Evolutionary conservation across 2,797 vertebrate species (phyloP), one percentile per base, ranked within the genome.

Genomic region (Ptychobarbus kaznakovi): DNA sequence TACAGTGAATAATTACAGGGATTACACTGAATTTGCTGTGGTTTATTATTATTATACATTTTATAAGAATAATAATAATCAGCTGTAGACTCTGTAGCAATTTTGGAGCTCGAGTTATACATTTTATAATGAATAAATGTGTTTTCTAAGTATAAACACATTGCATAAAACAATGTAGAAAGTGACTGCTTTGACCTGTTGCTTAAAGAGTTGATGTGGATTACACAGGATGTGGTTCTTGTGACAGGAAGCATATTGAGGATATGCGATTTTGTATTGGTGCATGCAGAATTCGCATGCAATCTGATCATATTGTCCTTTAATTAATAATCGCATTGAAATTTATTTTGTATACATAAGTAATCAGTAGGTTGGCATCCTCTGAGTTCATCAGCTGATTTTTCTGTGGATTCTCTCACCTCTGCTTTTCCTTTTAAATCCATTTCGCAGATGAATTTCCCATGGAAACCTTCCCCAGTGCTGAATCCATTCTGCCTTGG

Each of bases 191-290:
- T 84, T 68, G 65, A 84, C 20, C 28, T 25, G 32, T 20, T 68
- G 6, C 49, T 20, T 0, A 7, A 56, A 46, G 7, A 13, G 3
- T 66, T 40, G 1, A 51, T 77, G 38, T 61, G 46, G 25, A 40
- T 68, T n/a, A 22, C n/a, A 56, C 40, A 69, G 87, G 35, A 80
- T 42, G 40, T 80, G 81, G 7, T 61, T 82, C 69, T 38, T 18
- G 32, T 22, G 28, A 84, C 16, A 13, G 40, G 42, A 80, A 69
- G 58, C 63, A 15, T 20, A 46, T 18, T 4, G 35, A 46, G 4
- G 13, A 69, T 42, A 18, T 58, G 46, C n/a, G 4, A 44, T 25
- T 6, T 42, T 9, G 35, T 58, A 58, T n/a, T 1, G 38, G 13
- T 25, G n/a, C 2, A 16, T 42, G 46, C 42, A 42, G 63, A 12